A percentile compares a stretch with the other conserved stretches of the same genome.
Conservation (phyloP, 53 echinoderm and acorn worm genomes). For the Glandiceps talaboti region DNA sequence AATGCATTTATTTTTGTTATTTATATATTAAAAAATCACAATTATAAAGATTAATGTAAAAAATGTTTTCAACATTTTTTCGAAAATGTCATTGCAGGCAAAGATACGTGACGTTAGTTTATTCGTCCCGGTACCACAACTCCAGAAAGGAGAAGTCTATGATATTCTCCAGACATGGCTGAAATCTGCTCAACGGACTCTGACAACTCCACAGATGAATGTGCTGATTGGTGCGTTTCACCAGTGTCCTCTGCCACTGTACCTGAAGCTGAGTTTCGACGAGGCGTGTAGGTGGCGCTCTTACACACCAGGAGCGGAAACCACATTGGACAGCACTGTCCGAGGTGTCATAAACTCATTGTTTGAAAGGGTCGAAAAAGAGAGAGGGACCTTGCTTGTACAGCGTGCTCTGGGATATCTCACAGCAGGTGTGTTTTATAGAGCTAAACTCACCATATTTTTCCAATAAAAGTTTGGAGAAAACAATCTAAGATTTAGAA, state of each 20-base stretch:
- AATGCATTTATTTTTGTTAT: no score
- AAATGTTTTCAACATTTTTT: no score
- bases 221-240: neutral
- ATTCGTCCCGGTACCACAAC: constrained; percentile 12
- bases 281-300: neutral
- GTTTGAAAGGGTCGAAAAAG: neutral
- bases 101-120: neutral
- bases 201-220: constrained; percentile 17
- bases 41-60: no score
- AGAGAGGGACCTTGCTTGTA: neutral
- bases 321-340: neutral
- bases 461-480: no score
- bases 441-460: no score
- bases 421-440: neutral
- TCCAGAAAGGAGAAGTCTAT: constrained; percentile 14
- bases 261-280: neutral
- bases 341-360: neutral
- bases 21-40: no score
- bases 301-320: neutral
- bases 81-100: no score
- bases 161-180: constrained; percentile 11
- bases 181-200: constrained; percentile 2
- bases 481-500: no score
- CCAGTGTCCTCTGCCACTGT: neutral
- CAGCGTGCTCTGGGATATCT: neutral